Conservation (phyloP, 1,140 invertebrate genomes). For the Drosophila prosaltans region DNA sequence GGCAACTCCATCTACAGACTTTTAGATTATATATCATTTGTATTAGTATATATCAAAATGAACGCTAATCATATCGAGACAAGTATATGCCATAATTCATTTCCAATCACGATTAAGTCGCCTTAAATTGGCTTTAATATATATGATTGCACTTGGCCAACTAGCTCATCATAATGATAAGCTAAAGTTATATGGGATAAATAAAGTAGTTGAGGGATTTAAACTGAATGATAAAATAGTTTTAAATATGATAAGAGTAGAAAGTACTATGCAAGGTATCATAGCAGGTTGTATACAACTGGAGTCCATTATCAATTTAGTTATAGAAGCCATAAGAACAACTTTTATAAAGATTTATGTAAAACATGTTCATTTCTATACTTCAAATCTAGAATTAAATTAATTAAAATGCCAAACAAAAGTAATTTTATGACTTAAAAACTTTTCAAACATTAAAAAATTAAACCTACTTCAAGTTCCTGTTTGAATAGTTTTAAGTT, state of each 20-base stretch:
- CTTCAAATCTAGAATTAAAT: too few relatives aligned
- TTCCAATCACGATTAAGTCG: constrained; percentile 45
- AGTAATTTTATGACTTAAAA: too few relatives aligned
- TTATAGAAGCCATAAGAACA: too few relatives aligned
- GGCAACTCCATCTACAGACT: constrained; percentile 13
- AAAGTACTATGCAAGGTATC: too few relatives aligned
- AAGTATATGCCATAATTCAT: constrained; percentile 55
- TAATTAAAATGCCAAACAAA: too few relatives aligned
- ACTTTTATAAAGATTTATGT: too few relatives aligned
- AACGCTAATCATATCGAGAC: constrained; percentile 62
- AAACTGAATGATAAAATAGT: neutral
- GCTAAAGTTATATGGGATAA: neutral
- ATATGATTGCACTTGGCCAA: constrained; percentile 39
- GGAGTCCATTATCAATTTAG: too few relatives aligned
- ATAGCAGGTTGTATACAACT: too few relatives aligned
- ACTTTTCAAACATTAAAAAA: too few relatives aligned
- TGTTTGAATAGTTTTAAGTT: too few relatives aligned
- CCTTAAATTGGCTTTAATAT: constrained; percentile 41
- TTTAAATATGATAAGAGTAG: neutral
- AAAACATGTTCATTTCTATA: too few relatives aligned
- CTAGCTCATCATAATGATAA: constrained; percentile 42
- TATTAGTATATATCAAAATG: constrained; percentile 36
- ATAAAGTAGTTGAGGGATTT: neutral
- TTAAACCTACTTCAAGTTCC: too few relatives aligned
- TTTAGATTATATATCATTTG: constrained; percentile 21